These are phyloP conservation scores for Anneissia japonica DNA, from an alignment of 35 echinoderm and acorn worm genomes.

Conservation along the genomic window DNA sequence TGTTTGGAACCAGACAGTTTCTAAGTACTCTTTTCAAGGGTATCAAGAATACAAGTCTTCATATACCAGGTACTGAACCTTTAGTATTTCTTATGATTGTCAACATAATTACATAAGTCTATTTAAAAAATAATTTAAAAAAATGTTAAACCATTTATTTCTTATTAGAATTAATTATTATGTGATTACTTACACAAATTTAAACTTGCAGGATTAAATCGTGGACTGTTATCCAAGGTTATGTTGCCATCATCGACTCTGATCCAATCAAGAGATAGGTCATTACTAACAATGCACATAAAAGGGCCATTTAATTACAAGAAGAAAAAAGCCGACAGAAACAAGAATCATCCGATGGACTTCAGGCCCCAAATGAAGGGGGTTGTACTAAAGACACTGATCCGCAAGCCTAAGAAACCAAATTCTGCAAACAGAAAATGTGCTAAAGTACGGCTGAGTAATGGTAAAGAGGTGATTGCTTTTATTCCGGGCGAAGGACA, in stretches of 20 bases:
- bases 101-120: too few species aligned
- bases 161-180: too few species aligned
- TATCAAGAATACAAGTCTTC: too few species aligned
- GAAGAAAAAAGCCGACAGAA: slow-evolving; percentile 48
- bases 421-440: slow-evolving; percentile 94
- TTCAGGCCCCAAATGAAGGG: slow-evolving; percentile 87
- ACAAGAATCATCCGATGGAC: slow-evolving; percentile 72
- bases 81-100: too few species aligned
- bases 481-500: slow-evolving; percentile 92
- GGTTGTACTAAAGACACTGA: slow-evolving; percentile 72
- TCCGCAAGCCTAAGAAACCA: slow-evolving; percentile 92
- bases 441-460: slow-evolving; percentile 75
- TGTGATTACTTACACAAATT: too few species aligned
- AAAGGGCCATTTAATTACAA: slow-evolving; percentile 60
- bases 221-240: not conserved
- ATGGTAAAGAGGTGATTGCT: slow-evolving; percentile 84
- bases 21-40: too few species aligned
- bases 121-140: too few species aligned
- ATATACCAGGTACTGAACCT: too few species aligned
- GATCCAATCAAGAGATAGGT: not conserved
- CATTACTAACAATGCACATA: slow-evolving; percentile 40
- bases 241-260: not conserved
- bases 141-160: too few species aligned
- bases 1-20: too few species aligned
- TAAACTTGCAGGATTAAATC: not conserved